Evolutionary conservation across 2,797 vertebrate genomes (phyloP), one percentile per base, ranked within the genome.

Genomic region (Clarias fuscus): DNA sequence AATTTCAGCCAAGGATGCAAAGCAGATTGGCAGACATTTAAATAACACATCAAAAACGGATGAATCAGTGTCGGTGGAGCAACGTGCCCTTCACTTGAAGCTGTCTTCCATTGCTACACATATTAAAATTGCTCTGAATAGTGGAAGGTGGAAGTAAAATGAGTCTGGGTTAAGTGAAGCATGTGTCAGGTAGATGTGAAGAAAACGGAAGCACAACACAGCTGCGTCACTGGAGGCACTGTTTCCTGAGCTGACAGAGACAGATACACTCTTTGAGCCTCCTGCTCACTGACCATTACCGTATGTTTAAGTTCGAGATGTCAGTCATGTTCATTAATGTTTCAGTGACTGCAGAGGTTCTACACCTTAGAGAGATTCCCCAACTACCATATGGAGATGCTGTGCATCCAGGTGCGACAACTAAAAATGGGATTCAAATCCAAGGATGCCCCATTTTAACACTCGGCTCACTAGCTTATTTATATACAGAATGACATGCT

Each of bases 31-130:
- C 15, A 22, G 87, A 62, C 73, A 84, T 83, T 64, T 62, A 64
- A 80, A 80, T 70, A 70, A 73, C 70, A 85, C 75, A 53, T 86
- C 64, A 27, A 37, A 85, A 87, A 86, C 71, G 71, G 83, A 89
- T 82, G 61, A 85, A 88, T 77, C 79, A 79, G 77, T 83, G 83
- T 72, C 70, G 78, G 64, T 84, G 82, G 82, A 83, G 56, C 85
- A 83, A 43, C 3, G 33, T 37, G 61, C 17, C 61, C 84, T 85
- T 88, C 68, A 72, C 40, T 84, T 64, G 62, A 79, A 75, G 48
- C 68, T 67, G 79, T 59, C 64, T 71, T 84, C 37, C 64, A 27
- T 37, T 58, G 76, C 58, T 70, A 58, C 30, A 75, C 65, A 83
- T 71, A 65, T 62, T 48, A 61, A 81, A 56, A 80, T 72, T 37